Conservation (phyloP, 1,140 invertebrate species). For the Tetraneura akinire region DNA sequence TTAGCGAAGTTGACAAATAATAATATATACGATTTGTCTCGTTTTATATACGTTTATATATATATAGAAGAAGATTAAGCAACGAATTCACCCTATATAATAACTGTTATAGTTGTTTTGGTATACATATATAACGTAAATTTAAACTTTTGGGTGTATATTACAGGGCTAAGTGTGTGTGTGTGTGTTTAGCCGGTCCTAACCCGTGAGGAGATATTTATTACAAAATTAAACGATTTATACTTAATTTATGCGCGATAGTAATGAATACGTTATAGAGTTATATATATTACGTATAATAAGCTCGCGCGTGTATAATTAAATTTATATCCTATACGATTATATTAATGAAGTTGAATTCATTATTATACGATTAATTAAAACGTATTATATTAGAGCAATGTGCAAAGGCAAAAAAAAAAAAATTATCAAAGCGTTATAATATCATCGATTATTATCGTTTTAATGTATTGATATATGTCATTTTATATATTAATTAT, state of each 20-base stretch:
- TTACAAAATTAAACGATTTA: slow-evolving; percentile 8
- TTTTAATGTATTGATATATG: not conserved
- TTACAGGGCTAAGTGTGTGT: slow-evolving; percentile 15
- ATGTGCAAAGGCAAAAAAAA: too few relatives aligned
- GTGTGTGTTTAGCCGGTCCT: not conserved
- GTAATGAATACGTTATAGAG: not conserved
- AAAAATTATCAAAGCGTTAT: too few relatives aligned
- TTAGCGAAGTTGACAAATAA: slow-evolving; percentile 34
- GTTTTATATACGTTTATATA: too few relatives aligned
- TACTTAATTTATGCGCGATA: not conserved
- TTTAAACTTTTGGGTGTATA: slow-evolving; percentile 28
- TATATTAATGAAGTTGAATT: too few relatives aligned
- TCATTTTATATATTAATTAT: not conserved
- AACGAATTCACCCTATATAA: slow-evolving; percentile 18
- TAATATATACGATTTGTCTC: slow-evolving; percentile 3
- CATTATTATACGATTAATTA: too few relatives aligned
- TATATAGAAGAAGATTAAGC: slow-evolving; percentile 41
- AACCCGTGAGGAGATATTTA: slow-evolving; percentile 37
- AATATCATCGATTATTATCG: too few relatives aligned
- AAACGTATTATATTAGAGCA: too few relatives aligned
- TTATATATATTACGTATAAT: not conserved
- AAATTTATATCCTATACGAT: not conserved
- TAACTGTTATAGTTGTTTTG: slow-evolving; percentile 26
- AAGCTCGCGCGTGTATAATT: too few relatives aligned
- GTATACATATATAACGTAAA: not conserved